phyloP scores from a whole-genome alignment of 2,797 vertebrate species.

The Xenentodon cancila region DNA sequence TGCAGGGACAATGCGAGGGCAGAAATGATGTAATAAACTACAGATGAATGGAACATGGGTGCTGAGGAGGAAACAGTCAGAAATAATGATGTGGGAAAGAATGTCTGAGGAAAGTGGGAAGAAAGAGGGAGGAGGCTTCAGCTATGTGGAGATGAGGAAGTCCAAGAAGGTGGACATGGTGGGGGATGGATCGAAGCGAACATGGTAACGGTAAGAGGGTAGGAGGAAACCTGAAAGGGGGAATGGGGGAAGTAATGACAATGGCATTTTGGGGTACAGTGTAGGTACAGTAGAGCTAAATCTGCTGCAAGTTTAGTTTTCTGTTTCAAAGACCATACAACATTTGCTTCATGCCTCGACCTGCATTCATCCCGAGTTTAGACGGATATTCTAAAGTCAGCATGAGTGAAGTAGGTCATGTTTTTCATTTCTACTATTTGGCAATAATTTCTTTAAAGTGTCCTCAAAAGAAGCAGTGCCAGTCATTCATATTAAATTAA shows the following conservation, averaged over 20 bases:
- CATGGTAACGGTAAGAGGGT: neutral
- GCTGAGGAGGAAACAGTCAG: conserved; percentile 33
- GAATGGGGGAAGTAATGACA: neutral
- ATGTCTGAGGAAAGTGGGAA: neutral
- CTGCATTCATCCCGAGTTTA: conserved; percentile 1
- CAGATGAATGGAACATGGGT: conserved; percentile 47
- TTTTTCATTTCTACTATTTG: conserved; percentile 7
- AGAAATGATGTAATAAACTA: conserved; percentile 52
- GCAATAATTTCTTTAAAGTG: neutral
- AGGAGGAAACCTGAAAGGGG: too few relatives aligned
- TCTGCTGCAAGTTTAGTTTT: neutral
- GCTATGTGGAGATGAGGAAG: neutral
- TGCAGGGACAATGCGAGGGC: conserved; percentile 19
- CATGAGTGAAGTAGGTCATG: conserved; percentile 4
- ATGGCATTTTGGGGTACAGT: neutral
- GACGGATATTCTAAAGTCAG: neutral
- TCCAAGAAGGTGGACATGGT: neutral
- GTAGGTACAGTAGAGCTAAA: too few relatives aligned
- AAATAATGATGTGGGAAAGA: conserved; percentile 24
- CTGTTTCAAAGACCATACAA: neutral
- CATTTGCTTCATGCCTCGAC: neutral
- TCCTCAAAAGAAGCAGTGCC: neutral
- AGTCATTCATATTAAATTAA: neutral
- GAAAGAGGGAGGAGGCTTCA: neutral
- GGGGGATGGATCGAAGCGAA: neutral